Evolutionary conservation across 1,140 invertebrate genomes (phyloP), one percentile per base, ranked within the genome.

Genomic region (Cotesia vestalis): DNA sequence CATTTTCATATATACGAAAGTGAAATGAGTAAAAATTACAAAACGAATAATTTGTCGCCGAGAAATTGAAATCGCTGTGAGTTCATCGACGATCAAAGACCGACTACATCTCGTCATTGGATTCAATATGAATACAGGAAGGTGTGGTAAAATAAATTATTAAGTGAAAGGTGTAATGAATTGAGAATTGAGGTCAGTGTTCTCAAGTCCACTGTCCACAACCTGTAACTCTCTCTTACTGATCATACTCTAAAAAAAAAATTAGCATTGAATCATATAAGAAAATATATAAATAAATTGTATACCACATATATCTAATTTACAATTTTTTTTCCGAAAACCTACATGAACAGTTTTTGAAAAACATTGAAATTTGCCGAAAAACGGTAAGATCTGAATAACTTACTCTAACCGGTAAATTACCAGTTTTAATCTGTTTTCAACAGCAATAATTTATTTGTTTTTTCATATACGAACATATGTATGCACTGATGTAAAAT

Each of bases 101-200:
- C 62, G 69, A 71, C 66, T 67, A 67, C 52, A 66, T 64, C 17
- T 34, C n/a, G 72, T 53, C 46, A 46, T 66, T 63, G 14, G 46
- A 46, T 59, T 71, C 68, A 27, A 36, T 9, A 68, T 71, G 76
- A 68, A 74, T 79, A 81, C 81, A 79, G 76, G 76, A 81, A 78
- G 79, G 27, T 36, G 38, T 78, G 76, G 77, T 75, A 77, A 82
- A 81, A 78, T 80, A 62, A 79, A 77, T 81, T 80, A 78, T 81
- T 59, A 80, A 86, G 85, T 86, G 85, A 86, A 86, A 86, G 85
- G 85, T 80, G 77, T 78, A 71, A 57, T 40, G 73, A 77, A 78
- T 79, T 73, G 79, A 73, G 77, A 81, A 86, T 85, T 79, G 84
- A 85, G 85, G 85, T 85, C 85, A 84, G 77, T 78, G 73, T 73